Percentiles rank a stretch among this genome's conserved stretches.
phyloP scores from a whole-genome alignment of 2,113 vertebrate species.

The Cichladusa arquata region DNA sequence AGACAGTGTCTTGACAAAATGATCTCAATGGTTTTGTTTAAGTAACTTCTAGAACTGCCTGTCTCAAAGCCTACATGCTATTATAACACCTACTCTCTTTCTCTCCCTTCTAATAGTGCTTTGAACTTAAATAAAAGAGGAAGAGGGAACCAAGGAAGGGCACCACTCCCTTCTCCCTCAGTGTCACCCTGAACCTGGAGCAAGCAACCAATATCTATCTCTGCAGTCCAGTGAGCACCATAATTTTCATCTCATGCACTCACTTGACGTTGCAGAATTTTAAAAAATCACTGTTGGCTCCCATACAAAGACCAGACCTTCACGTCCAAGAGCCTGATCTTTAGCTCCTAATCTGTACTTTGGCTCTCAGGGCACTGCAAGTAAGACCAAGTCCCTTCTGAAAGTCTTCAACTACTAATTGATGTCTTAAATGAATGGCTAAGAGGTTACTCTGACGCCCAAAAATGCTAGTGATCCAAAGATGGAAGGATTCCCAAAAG shows the following conservation, averaged over 20 bases:
- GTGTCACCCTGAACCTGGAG: background rate
- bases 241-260: background rate
- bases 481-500: background rate
- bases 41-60: constrained; percentile 57
- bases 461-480: background rate
- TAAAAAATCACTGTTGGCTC: background rate
- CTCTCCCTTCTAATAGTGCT: constrained; percentile 33
- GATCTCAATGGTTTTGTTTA: constrained; percentile 57
- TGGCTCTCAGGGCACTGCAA: background rate
- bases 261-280: background rate
- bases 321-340: background rate
- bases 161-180: background rate
- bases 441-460: background rate
- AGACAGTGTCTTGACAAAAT: constrained; percentile 33
- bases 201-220: background rate
- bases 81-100: constrained; percentile 59
- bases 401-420: background rate
- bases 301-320: background rate
- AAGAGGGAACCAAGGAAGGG: background rate
- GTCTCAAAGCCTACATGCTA: constrained; percentile 55
- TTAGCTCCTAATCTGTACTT: background rate
- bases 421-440: background rate
- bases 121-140: background rate
- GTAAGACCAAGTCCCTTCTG: background rate
- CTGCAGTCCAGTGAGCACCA: background rate